A percentile compares a stretch with the other conserved stretches of the same genome.
These are phyloP conservation scores for Siphamia tubifer DNA, from an alignment of 2,113 vertebrate genomes.

Conservation along the genomic window DNA sequence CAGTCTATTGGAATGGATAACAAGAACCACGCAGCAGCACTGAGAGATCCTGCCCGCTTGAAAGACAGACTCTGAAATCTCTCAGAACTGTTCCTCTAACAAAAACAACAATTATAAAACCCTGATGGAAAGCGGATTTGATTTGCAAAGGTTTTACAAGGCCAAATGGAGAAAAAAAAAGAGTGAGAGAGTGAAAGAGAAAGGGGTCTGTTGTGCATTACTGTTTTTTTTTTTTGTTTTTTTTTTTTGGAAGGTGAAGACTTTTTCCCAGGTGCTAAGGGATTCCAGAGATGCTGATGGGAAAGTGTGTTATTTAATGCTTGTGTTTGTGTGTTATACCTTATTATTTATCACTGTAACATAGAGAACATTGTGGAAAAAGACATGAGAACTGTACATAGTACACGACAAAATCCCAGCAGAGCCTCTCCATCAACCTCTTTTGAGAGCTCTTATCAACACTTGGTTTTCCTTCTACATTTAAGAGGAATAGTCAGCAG, in stretches of 20 bases:
- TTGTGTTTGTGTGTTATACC: constrained; percentile 18
- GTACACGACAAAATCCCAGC: background rate
- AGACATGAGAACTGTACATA: background rate
- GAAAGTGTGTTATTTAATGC: constrained; percentile 34
- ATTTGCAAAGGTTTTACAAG: constrained; percentile 73
- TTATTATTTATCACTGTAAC: constrained; percentile 45
- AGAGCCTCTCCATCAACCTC: background rate
- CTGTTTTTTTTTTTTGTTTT: constrained; percentile 60
- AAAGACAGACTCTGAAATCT: constrained; percentile 53
- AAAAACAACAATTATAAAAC: constrained; percentile 67
- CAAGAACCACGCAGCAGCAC: constrained; percentile 21
- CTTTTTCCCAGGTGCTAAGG: constrained; percentile 72
- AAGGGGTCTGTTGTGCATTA: constrained; percentile 72
- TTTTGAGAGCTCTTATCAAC: constrained; percentile 21
- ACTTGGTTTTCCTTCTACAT: constrained; percentile 43
- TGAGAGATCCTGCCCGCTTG: constrained; percentile 29
- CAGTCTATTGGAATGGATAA: constrained; percentile 6
- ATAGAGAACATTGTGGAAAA: constrained; percentile 9
- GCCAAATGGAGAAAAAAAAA: constrained; percentile 40
- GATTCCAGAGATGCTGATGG: constrained; percentile 58
- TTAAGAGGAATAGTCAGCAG: constrained; percentile 49
- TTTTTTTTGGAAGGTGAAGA: constrained; percentile 52
- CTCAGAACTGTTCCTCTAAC: constrained; percentile 43
- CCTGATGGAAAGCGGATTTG: constrained; percentile 66
- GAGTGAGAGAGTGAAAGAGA: constrained; percentile 17